Evolutionary conservation across 2,797 vertebrate genomes (phyloP), one percentile per base, ranked within the genome.

Genomic region (Knipowitschia caucasica): DNA sequence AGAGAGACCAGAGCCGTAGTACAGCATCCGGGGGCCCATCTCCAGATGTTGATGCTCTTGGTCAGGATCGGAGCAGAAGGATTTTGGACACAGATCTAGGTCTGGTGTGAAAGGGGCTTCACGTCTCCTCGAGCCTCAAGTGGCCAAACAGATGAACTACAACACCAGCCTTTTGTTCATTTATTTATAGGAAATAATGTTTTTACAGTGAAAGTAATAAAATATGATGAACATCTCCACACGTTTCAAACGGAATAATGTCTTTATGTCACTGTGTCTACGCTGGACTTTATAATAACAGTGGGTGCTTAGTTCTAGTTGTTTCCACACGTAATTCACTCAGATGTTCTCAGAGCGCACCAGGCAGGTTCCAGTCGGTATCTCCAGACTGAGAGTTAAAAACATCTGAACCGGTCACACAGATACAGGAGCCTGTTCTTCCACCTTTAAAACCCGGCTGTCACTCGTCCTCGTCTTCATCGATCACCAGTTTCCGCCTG

Each of bases 401-500:
- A n/a, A n/a, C n/a, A n/a, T n/a, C n/a, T n/a, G n/a, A n/a, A n/a
- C n/a, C n/a, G n/a, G n/a, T n/a, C n/a, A n/a, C n/a, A n/a, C n/a
- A n/a, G n/a, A n/a, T n/a, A n/a, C n/a, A n/a, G n/a, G n/a, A n/a
- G n/a, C n/a, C n/a, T n/a, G n/a, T n/a, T n/a, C n/a, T n/a, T n/a
- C n/a, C n/a, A n/a, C n/a, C n/a, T 24, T 40, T 14, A 7, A 43
- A n/a, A 43, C 14, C 11, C 14, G 6, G 53, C 68, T 88, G 86
- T 71, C 86, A 80, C 46, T 89, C 85, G 7, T 90, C 85, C 0
- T 90, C 89, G 2, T 86, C 89, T 21, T 92, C 91, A 25, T 89
- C 90, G 18, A 92, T 69, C 25, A 87, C 62, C 63, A 77, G 50
- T 64, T 79, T 54, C 0, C 90, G 82, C 50, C 88, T 83, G 24